Evolutionary conservation across 1,140 invertebrate species (phyloP).

Genomic region (Centruroides sculpturatus): DNA sequence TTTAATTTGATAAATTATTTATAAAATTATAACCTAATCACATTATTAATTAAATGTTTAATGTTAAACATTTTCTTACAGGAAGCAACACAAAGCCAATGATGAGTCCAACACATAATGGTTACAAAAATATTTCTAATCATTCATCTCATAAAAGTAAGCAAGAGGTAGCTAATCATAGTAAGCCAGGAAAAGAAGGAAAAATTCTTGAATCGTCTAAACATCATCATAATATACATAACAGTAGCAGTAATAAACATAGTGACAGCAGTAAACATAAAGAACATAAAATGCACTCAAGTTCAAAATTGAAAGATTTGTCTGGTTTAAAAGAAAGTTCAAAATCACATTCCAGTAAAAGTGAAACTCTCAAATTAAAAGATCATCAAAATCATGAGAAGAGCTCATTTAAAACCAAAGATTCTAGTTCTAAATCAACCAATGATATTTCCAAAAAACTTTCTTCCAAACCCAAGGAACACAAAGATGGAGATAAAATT

Average conservation of each 20-base stretch:
- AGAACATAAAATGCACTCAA: background rate
- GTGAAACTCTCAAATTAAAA: background rate
- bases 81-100: background rate
- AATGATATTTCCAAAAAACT: background rate
- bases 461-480: slow-evolving; percentile 2
- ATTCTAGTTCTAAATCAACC: no score
- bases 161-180: slow-evolving; percentile 3
- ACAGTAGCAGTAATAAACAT: slow-evolving; percentile 12
- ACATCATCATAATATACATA: slow-evolving; percentile 4
- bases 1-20: no score
- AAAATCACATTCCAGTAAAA: background rate
- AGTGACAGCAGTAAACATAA: background rate
- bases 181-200: background rate
- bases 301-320: slow-evolving; percentile 1
- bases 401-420: background rate
- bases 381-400: slow-evolving; percentile 8
- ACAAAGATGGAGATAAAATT: background rate
- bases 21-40: no score
- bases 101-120: slow-evolving; percentile 13
- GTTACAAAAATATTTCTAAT: slow-evolving; percentile 9
- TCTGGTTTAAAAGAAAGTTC: background rate
- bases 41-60: no score
- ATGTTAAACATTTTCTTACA: no score
- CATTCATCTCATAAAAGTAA: slow-evolving; percentile 2
- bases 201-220: background rate